These are phyloP conservation scores for Zelleria hepariella DNA, from an alignment of 2,888 invertebrate genomes.

Conservation along the genomic window DNA sequence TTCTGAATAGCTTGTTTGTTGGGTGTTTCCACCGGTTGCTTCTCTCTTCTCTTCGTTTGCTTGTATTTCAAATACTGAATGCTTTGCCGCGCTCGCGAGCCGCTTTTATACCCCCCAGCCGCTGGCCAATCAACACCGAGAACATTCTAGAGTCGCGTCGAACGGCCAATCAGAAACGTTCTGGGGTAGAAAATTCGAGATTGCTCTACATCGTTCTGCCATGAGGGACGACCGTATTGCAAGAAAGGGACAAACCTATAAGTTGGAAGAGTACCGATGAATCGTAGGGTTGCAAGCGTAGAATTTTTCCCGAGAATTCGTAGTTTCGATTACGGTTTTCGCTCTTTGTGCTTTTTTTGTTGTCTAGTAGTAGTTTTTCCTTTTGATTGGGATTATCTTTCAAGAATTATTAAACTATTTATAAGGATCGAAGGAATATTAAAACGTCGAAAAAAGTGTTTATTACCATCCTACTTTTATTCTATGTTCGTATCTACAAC, in stretches of 20 bases:
- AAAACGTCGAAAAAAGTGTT: too few relatives aligned
- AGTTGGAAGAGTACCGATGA: not conserved
- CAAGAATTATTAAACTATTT: not conserved
- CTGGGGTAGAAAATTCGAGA: slow-evolving; percentile 32
- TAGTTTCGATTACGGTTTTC: too few relatives aligned
- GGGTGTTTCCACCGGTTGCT: slow-evolving; percentile 25
- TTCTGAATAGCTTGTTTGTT: slow-evolving; percentile 8
- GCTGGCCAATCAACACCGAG: slow-evolving; percentile 32
- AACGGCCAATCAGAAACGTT: slow-evolving; percentile 29
- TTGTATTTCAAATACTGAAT: slow-evolving; percentile 40
- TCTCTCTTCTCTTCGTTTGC: slow-evolving; percentile 27
- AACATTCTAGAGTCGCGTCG: slow-evolving; percentile 33
- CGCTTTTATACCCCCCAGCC: slow-evolving; percentile 24
- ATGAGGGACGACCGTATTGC: not conserved
- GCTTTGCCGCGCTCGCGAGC: slow-evolving; percentile 33
- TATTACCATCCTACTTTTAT: too few relatives aligned
- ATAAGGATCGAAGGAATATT: too few relatives aligned
- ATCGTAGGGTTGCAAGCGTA: not conserved
- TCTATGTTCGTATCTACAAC: too few relatives aligned
- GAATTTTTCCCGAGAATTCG: not conserved
- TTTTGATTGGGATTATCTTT: not conserved
- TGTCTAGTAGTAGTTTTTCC: too few relatives aligned
- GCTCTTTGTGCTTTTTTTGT: not conserved
- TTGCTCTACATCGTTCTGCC: slow-evolving; percentile 16
- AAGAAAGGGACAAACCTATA: not conserved